These are phyloP conservation scores for Scolopax rusticola DNA, from an alignment of 2,797 vertebrate species.

Conservation along the genomic window DNA sequence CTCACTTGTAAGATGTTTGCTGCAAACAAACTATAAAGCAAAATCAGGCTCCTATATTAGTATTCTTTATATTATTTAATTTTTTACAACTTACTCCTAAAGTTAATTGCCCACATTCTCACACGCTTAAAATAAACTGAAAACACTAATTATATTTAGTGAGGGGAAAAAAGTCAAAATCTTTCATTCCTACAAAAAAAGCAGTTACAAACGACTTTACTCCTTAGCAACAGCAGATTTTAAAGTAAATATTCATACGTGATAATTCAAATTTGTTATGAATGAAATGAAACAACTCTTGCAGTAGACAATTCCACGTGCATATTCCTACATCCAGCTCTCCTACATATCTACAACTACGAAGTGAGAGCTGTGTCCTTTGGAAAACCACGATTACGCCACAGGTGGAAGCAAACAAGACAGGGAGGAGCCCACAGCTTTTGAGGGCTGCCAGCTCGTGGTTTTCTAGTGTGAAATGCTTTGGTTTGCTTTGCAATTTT, in stretches of 20 bases:
- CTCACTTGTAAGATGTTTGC: constrained; percentile 57
- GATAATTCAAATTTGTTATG: neutral
- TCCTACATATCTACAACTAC: neutral
- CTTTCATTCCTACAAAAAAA: neutral
- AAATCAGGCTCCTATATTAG: neutral
- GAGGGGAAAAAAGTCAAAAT: neutral
- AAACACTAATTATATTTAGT: neutral
- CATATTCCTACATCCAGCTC: neutral
- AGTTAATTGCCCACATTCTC: neutral
- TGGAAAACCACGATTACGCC: neutral
- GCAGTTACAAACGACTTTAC: neutral
- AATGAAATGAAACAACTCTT: neutral
- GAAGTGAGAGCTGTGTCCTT: neutral
- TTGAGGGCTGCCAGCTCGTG: neutral
- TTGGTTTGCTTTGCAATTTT: neutral
- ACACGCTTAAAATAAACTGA: neutral
- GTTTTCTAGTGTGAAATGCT: neutral
- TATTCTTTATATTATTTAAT: neutral
- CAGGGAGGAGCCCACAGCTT: neutral
- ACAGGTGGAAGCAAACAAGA: fast-evolving
- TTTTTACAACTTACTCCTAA: constrained; percentile 8
- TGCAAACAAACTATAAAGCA: constrained; percentile 44
- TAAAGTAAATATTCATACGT: fast-evolving
- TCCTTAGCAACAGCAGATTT: neutral
- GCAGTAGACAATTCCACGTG: neutral